Conservation (phyloP, 1,140 invertebrate species). For the Lethocerus indicus region DNA sequence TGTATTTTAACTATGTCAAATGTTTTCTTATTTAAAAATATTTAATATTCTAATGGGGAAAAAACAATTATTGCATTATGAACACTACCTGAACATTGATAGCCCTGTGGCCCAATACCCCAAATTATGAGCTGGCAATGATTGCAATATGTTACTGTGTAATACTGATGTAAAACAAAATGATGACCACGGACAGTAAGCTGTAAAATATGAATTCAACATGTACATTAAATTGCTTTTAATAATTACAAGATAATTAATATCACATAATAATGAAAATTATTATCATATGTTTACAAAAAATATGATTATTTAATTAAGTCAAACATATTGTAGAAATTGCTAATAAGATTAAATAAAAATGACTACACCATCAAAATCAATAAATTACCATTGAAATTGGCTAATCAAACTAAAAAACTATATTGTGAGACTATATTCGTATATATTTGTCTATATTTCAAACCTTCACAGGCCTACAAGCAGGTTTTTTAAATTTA, state of each 20-base stretch:
- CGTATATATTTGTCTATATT: too few species aligned
- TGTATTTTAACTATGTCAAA: neutral
- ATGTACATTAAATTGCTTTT: too few species aligned
- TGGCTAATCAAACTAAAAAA: too few species aligned
- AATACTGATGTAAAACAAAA: conserved; percentile 75
- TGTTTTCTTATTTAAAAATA: neutral
- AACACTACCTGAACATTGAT: conserved; percentile 60
- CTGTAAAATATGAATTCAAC: too few species aligned
- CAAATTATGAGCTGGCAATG: conserved; percentile 84
- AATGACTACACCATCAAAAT: too few species aligned
- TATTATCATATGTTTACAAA: neutral
- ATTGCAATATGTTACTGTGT: conserved; percentile 77
- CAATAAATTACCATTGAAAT: too few species aligned
- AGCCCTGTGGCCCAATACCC: conserved; percentile 87
- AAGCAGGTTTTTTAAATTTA: too few species aligned
- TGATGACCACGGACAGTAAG: conserved; percentile 73
- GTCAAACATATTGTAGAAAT: neutral
- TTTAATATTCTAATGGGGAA: neutral
- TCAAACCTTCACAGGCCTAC: too few species aligned
- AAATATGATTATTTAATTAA: neutral
- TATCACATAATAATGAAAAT: neutral
- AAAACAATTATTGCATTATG: neutral
- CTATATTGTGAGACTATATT: too few species aligned
- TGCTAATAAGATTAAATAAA: neutral
- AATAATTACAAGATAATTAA: too few species aligned